Evolutionary conservation across 2,113 vertebrate species (phyloP), one percentile per base, ranked within the genome.

Genomic region (Coreoperca whiteheadi): DNA sequence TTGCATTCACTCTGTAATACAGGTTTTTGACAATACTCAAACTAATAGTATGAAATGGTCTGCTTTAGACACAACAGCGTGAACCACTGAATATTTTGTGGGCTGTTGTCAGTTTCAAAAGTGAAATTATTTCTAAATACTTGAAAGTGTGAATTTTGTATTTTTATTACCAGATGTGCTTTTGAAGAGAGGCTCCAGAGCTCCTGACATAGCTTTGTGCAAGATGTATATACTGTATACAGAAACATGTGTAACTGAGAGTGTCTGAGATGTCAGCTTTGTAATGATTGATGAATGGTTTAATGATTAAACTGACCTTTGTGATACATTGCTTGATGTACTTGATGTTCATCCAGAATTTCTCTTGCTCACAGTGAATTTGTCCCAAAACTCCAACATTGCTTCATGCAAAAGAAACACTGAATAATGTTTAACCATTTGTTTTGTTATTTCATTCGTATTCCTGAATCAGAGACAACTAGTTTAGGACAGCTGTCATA

Each of bases 241-340:
- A 79, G 28, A 61, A 51, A 71, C 23, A 70, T 51, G 23, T 86
- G 39, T 39, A 85, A 67, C 41, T 72, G 56, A 39, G 66, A 72
- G 61, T 81, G 57, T 78, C 56, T 76, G 60, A 68, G 18, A 63
- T 71, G 68, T 77, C 50, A 72, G 78, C 83, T 72, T 85, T 82
- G 23, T 82, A 81, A 69, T 75, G 60, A 76, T 34, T 84, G n/a
- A 10, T 69, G 50, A 83, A 72, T 75, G 82, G 74, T 87, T 91
- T 85, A 84, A 89, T 87, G 75, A 94, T 93, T 94, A 94, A 94
- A 94, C 79, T 82, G 78, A 67, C 34, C 54, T 87, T 89, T 92
- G 73, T 64, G 50, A 75, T 86, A 79, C 39, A 77, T 51, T 59
- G 46, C 48, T 59, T 63, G 18, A 12, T 56, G 43, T 63, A 3